Evolutionary conservation across 2,113 vertebrate genomes (phyloP).

Genomic region (Caretta caretta): DNA sequence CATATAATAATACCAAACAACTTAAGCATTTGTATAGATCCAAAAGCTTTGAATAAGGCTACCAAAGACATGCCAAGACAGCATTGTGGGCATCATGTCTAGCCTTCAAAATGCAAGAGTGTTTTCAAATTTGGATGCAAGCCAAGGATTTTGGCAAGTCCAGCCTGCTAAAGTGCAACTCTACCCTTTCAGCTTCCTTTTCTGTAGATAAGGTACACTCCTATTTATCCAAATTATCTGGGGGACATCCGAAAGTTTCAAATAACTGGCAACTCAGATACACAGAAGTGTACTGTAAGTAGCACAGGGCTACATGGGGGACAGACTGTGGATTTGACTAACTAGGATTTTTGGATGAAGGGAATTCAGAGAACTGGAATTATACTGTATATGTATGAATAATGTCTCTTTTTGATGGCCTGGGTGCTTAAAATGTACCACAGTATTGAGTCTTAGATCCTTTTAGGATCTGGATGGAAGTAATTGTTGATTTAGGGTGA

Average conservation of each 20-base stretch:
- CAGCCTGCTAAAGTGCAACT: constrained; percentile 10
- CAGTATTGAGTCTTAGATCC: constrained; percentile 3
- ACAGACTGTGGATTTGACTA: not conserved
- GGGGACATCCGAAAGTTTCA: not conserved
- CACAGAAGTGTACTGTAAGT: not conserved
- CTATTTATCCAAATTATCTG: not conserved
- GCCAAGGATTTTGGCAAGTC: not conserved
- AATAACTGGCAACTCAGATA: not conserved
- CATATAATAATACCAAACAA: constrained; percentile 22
- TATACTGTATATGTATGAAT: not conserved
- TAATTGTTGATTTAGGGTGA: constrained; percentile 17
- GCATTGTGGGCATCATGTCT: not conserved
- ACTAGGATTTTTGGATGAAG: not conserved
- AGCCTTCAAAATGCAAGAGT: constrained; percentile 43
- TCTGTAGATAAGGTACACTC: not conserved
- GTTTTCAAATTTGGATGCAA: constrained; percentile 47
- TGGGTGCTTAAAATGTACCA: constrained; percentile 12
- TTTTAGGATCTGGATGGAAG: constrained; percentile 11
- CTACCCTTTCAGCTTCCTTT: not conserved
- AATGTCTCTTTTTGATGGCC: not conserved
- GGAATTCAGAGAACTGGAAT: not conserved
- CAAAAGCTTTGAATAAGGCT: constrained; percentile 37
- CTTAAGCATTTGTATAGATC: not conserved
- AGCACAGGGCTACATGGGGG: not conserved
- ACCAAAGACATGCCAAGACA: constrained; percentile 42